phyloP scores from a whole-genome alignment of 1,140 invertebrate species.

The Zaprionus camerounensis region DNA sequence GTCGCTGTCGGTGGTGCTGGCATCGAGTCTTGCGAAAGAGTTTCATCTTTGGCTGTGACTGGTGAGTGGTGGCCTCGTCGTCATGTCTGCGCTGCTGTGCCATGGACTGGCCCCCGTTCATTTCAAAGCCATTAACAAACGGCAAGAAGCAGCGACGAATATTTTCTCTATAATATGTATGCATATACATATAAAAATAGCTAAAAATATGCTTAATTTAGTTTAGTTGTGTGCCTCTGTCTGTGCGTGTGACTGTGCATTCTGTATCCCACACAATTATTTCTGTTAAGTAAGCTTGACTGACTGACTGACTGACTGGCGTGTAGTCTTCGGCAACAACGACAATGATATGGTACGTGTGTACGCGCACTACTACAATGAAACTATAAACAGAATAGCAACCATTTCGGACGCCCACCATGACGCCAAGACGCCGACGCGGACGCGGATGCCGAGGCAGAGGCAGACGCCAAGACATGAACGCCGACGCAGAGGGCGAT shows the following conservation, averaged over 20 bases:
- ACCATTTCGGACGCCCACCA: conserved; percentile 63
- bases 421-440: conserved; percentile 63
- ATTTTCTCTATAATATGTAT: conserved; percentile 47
- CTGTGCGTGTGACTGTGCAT: conserved; percentile 20
- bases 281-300: conserved; percentile 70
- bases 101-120: conserved; percentile 28
- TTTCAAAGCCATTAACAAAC: conserved; percentile 82
- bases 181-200: conserved; percentile 66
- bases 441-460: conserved; percentile 13
- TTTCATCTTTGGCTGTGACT: conserved; percentile 54
- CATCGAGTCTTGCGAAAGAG: conserved; percentile 67
- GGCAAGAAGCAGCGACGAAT: conserved; percentile 66
- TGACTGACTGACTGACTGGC: conserved; percentile 46
- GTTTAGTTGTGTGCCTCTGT: conserved; percentile 41
- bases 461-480: conserved; percentile 1
- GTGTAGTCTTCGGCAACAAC: conserved; percentile 53
- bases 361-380: conserved; percentile 18
- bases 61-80: conserved; percentile 35
- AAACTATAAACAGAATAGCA: conserved; percentile 44
- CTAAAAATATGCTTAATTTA: conserved; percentile 81
- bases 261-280: conserved; percentile 78
- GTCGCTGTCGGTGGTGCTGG: conserved; percentile 62
- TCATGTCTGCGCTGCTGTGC: conserved; percentile 19
- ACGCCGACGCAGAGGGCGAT: conserved; percentile 25
- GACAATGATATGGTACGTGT: conserved; percentile 9